Evolutionary conservation across 2,888 invertebrate species (phyloP).

Genomic region (Coenonympha glycerion): DNA sequence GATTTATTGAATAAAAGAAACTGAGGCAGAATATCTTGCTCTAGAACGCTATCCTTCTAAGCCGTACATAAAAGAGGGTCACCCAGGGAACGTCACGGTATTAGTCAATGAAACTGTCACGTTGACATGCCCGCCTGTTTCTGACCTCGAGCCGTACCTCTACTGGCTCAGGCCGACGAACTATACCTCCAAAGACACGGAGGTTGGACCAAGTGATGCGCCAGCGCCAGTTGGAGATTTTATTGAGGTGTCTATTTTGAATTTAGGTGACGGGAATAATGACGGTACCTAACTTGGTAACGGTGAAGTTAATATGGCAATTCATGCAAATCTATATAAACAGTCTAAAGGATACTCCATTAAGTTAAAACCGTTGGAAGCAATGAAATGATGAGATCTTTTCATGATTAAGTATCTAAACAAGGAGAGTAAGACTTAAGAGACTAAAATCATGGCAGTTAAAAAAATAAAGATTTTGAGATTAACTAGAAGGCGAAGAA

Average conservation of each 20-base stretch:
- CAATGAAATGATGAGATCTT: too few species aligned
- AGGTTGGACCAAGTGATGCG: conserved; percentile 62
- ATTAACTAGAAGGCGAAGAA: too few species aligned
- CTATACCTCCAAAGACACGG: conserved; percentile 51
- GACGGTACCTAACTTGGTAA: conserved; percentile 10
- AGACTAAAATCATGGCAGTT: too few species aligned
- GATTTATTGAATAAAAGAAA: background rate
- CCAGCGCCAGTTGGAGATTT: conserved; percentile 53
- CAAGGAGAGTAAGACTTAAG: too few species aligned
- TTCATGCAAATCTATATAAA: background rate
- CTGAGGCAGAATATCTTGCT: conserved; percentile 27
- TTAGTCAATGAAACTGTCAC: conserved; percentile 81
- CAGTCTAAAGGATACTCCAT: too few species aligned
- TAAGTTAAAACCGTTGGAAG: too few species aligned
- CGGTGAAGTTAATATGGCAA: background rate
- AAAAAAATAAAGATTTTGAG: too few species aligned
- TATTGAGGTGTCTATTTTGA: conserved; percentile 58
- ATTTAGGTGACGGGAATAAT: conserved; percentile 53
- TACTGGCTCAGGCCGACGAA: conserved; percentile 82
- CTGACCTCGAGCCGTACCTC: conserved; percentile 88
- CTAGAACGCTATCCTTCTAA: conserved; percentile 88
- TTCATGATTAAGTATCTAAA: too few species aligned
- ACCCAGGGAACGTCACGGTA: conserved; percentile 88
- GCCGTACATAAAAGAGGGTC: conserved; percentile 88
- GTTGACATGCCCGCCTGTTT: conserved; percentile 87